phyloP scores from a whole-genome alignment of 2,888 invertebrate genomes.

The Poecilobothrus nobilitatus region DNA sequence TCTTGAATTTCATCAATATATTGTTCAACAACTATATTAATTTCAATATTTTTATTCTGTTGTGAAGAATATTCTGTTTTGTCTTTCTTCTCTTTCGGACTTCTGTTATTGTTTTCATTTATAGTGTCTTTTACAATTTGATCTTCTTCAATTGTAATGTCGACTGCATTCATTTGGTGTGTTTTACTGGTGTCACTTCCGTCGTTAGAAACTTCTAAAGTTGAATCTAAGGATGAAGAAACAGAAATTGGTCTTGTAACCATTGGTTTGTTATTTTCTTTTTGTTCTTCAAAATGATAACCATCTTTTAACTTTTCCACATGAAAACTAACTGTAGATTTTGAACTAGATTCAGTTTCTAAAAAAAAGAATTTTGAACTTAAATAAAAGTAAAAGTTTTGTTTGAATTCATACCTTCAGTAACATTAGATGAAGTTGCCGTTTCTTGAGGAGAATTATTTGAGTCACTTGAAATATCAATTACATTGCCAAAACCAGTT shows the following conservation, averaged over 20 bases:
- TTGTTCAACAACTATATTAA: neutral
- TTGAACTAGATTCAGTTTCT: neutral
- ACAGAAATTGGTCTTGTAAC: neutral
- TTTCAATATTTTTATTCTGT: neutral
- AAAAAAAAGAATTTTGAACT: neutral
- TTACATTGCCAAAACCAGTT: constrained; percentile 16
- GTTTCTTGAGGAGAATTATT: neutral
- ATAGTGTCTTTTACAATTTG: too few relatives aligned
- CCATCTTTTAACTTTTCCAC: too few relatives aligned
- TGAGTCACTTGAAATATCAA: constrained; percentile 16
- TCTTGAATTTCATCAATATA: neutral
- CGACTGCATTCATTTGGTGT: neutral
- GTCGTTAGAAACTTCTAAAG: neutral
- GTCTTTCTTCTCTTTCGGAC: neutral
- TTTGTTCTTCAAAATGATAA: neutral
- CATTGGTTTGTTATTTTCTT: neutral
- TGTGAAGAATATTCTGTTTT: too few relatives aligned
- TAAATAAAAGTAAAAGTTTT: neutral
- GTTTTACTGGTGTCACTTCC: neutral
- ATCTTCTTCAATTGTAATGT: too few relatives aligned
- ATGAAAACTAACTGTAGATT: neutral
- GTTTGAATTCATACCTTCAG: neutral
- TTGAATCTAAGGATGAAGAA: neutral
- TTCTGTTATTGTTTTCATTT: neutral
- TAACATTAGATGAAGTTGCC: neutral